Evolutionary conservation across 2,113 vertebrate species (phyloP), one percentile per base, ranked within the genome.

Genomic region (Ancistrus triradiatus): DNA sequence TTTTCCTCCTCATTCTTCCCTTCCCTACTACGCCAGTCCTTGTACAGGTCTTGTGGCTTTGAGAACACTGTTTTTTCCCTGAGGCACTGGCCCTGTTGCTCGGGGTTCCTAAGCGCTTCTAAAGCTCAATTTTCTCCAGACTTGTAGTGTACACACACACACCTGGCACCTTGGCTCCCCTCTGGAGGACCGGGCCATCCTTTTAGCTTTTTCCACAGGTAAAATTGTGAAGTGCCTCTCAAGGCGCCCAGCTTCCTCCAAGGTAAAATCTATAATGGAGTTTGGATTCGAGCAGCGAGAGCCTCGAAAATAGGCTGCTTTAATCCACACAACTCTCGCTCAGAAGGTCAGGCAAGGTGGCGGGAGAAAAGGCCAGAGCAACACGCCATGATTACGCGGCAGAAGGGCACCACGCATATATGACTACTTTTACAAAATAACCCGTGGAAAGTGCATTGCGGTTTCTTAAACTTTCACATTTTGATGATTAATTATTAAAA

Each of bases 41-140:
- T 56, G 46, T 17, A 15, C 13, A 18, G 37, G 13, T 21, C 11
- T 8, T 40, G 74, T 84, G 77, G 82, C 88, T 86, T 83, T 81
- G 79, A 86, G 77, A 77, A 44, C 59, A 60, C 76, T 78, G 71
- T 78, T 77, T 83, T 84, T 63, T 88, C 88, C 87, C 87, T 77
- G 81, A 83, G 87, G 87, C 83, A 79, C 73, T 58, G 83, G 84
- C 87, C 86, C 77, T 82, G 83, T 77, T 85, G 61, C 85, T 81
- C 74, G 78, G 76, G 86, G 85, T 88, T 91, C 83, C 87, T 85
- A 89, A 92, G 89, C 83, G 79, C 85, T 89, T 85, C 73, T 90
- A 92, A 93, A 92, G 93, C 90, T 92, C 88, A 81, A 87, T 91
- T 87, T 89, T 88, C 89, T 82, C 81, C 78, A 80, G 42, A 28